Evolutionary conservation across 1,140 invertebrate genomes (phyloP), one percentile per base, ranked within the genome.

Genomic region (Drosophila sp.): DNA sequence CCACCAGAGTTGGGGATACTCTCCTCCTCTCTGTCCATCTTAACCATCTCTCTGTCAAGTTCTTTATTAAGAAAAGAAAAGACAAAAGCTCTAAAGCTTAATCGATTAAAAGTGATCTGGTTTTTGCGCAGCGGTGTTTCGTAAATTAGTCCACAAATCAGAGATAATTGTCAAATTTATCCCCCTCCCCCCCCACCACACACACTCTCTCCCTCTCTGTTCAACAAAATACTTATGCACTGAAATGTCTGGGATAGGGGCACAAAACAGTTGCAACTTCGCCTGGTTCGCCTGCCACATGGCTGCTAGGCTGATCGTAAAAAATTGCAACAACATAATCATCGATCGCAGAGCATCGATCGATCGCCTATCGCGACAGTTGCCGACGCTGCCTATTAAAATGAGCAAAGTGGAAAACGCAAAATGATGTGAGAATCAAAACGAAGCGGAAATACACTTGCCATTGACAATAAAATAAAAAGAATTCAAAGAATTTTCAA

Each of bases 311-410:
- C 76, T 67, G 78, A 66, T 86, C 82, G 72, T 87, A 82, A 86
- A 86, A 83, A 76, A 66, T 74, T 64, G 67, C 79, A 89, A 87
- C 83, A 87, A 87, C 83, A 87, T 89, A 89, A 87, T 87, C 79
- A 74, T 66, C 63, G 72, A 76, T 65, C 61, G 63, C 30, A 27
- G 56, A 29, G 10, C 65, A 38, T 29, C 66, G 25, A 69, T 80
- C 62, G 81, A 77, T 85, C 70, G 70, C 61, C 63, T 72, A 70
- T 85, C 75, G 82, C 66, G 78, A 66, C 73, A 76, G 60, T 62
- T 65, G 71, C 62, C 55, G 30, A 23, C 32, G 63, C 68, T 65
- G 77, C 69, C 82, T 85, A 86, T 85, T 81, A 86, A 81, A 32
- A 27, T 29, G 29, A 57, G 47, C 56, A 68, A 70, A 35, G 33